Percentiles rank a stretch among this genome's conserved stretches.
Conservation (phyloP, 1,140 invertebrate genomes). For the Battus philenor region DNA sequence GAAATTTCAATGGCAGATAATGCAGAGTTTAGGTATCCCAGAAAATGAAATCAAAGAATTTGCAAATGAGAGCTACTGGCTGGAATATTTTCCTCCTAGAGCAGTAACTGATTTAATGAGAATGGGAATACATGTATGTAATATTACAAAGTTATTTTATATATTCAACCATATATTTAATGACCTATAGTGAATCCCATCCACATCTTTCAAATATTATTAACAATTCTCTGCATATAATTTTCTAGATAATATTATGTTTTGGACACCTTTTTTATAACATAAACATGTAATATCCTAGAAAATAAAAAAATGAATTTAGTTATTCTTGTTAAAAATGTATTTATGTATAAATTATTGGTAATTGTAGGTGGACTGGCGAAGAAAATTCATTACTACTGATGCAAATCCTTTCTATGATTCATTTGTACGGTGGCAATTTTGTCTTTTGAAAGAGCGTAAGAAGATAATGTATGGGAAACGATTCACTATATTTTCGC, state of each 20-base stretch:
- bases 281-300: too few relatives aligned
- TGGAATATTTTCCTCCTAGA: constrained; percentile 96
- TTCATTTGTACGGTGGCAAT: constrained; percentile 99
- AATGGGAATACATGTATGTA: constrained; percentile 92
- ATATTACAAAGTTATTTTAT: too few relatives aligned
- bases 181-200: too few relatives aligned
- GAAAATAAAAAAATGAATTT: too few relatives aligned
- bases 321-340: constrained; percentile 3
- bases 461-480: constrained; percentile 98
- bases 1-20: constrained; percentile 99
- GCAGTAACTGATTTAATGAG: constrained; percentile 90
- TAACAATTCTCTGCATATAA: too few relatives aligned
- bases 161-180: too few relatives aligned
- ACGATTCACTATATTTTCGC: constrained; percentile 97
- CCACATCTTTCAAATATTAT: too few relatives aligned
- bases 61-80: constrained; percentile 94
- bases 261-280: too few relatives aligned
- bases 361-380: constrained; percentile 92
- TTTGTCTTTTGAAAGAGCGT: constrained; percentile 88
- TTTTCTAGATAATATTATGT: too few relatives aligned
- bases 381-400: constrained; percentile 97
- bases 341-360: constrained; percentile 7
- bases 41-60: constrained; percentile 96
- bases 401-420: constrained; percentile 99
- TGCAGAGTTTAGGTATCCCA: constrained; percentile 92